A percentile compares a stretch with the other conserved stretches of the same genome.
Evolutionary conservation across 2,113 vertebrate species (phyloP).

Genomic region (Seriola aureovittata): DNA sequence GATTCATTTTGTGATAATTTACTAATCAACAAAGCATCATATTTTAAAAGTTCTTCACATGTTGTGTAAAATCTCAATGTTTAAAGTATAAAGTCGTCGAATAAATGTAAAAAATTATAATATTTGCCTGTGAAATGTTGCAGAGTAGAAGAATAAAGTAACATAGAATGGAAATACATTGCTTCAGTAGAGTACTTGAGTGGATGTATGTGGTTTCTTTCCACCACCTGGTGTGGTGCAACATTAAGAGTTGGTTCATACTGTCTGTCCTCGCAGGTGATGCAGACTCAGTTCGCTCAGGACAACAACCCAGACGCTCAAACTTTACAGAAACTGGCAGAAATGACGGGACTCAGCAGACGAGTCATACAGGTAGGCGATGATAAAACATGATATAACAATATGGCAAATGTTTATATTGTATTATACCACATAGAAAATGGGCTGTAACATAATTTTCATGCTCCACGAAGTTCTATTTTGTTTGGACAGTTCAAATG

Average conservation of each 20-base stretch:
- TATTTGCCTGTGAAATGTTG: too few relatives aligned
- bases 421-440: neutral
- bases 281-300: constrained; percentile 94
- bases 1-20: neutral
- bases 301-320: constrained; percentile 95
- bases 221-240: neutral
- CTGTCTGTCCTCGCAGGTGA: constrained; percentile 84
- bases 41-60: too few relatives aligned
- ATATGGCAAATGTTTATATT: neutral
- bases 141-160: too few relatives aligned
- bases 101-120: too few relatives aligned
- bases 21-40: neutral
- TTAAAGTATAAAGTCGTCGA: neutral
- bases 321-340: constrained; percentile 92
- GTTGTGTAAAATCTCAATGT: neutral
- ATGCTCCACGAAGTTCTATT: neutral
- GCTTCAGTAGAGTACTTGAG: too few relatives aligned
- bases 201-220: neutral
- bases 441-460: rapidly evolving
- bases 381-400: neutral
- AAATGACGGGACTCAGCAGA: constrained; percentile 94
- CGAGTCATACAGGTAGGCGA: constrained; percentile 93
- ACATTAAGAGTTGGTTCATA: neutral
- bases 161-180: neutral
- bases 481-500: neutral